Conservation (phyloP, 2,113 vertebrate species). For the Triplophysa tibetana region DNA sequence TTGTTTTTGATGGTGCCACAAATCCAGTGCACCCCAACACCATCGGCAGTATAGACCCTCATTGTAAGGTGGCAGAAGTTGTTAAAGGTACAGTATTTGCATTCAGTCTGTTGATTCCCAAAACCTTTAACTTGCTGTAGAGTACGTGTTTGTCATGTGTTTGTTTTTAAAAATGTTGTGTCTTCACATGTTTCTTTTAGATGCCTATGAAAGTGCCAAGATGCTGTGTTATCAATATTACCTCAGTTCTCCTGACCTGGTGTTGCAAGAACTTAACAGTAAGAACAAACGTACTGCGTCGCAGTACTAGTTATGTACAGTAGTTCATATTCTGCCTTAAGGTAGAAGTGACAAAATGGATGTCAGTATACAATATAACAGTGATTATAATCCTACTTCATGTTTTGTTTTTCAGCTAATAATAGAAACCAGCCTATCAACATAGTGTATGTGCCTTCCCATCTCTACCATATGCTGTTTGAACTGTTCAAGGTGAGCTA, state of each 20-base stretch:
- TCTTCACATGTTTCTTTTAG: slow-evolving; percentile 59
- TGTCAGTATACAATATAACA: too few relatives aligned
- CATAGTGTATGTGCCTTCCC: slow-evolving; percentile 93
- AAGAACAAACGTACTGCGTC: slow-evolving; percentile 54
- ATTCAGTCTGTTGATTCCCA: neutral
- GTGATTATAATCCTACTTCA: too few relatives aligned
- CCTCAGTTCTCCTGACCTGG: slow-evolving; percentile 82
- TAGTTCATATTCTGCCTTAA: too few relatives aligned
- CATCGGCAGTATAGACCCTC: slow-evolving; percentile 90
- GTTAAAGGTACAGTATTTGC: slow-evolving; percentile 75
- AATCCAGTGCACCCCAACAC: slow-evolving; percentile 91
- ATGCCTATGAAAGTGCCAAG: slow-evolving; percentile 88
- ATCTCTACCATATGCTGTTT: slow-evolving; percentile 96
- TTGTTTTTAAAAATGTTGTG: neutral
- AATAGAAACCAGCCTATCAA: slow-evolving; percentile 73
- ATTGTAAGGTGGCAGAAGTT: slow-evolving; percentile 82
- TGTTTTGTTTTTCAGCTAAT: slow-evolving; percentile 66
- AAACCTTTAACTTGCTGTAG: neutral
- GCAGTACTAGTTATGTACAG: too few relatives aligned
- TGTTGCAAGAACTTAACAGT: slow-evolving; percentile 83
- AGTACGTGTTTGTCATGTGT: neutral
- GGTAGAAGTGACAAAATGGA: too few relatives aligned
- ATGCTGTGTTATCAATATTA: slow-evolving; percentile 93
- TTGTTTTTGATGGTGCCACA: slow-evolving; percentile 86
- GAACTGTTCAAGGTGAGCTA: slow-evolving; percentile 91